These are phyloP conservation scores for Ectropis crepuscularia DNA, from an alignment of 2,888 invertebrate species.

Conservation along the genomic window DNA sequence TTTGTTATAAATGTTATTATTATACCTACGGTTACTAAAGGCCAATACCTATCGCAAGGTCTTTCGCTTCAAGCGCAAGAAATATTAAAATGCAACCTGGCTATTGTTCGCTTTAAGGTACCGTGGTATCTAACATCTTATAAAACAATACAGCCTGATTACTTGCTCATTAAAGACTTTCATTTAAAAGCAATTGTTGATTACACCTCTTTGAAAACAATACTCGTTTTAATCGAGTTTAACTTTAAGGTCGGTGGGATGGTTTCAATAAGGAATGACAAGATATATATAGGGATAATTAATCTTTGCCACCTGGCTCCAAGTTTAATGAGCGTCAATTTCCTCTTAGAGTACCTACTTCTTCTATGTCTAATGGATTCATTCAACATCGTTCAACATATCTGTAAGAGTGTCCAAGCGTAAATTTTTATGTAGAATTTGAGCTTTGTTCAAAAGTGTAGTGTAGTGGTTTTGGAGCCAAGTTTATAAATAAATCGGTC, in stretches of 20 bases:
- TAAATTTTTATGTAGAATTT: not conserved
- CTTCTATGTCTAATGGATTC: not conserved
- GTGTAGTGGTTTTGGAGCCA: not conserved
- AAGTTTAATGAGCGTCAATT: conserved; percentile 9
- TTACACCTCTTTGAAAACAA: conserved; percentile 34
- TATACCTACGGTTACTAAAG: conserved; percentile 6
- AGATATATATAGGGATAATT: conserved; percentile 11
- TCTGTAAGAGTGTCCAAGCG: not conserved
- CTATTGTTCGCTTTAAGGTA: conserved; percentile 43
- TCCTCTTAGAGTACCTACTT: conserved; percentile 19
- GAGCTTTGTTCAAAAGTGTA: not conserved
- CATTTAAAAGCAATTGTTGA: conserved; percentile 38
- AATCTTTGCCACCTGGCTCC: conserved; percentile 6
- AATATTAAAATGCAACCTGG: conserved; percentile 35
- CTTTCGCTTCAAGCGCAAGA: conserved; percentile 31
- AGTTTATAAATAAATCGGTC: conserved; percentile 1
- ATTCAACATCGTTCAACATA: not conserved
- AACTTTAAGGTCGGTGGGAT: conserved; percentile 16
- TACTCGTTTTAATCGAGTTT: conserved; percentile 24
- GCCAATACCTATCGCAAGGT: conserved; percentile 25
- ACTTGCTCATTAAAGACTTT: conserved; percentile 41
- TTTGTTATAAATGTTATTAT: conserved; percentile 4
- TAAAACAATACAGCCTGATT: conserved; percentile 45
- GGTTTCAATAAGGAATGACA: conserved; percentile 13
- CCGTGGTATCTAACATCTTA: conserved; percentile 40